Evolutionary conservation across 2,888 invertebrate genomes (phyloP).

Genomic region (Deilephila porcellus): DNA sequence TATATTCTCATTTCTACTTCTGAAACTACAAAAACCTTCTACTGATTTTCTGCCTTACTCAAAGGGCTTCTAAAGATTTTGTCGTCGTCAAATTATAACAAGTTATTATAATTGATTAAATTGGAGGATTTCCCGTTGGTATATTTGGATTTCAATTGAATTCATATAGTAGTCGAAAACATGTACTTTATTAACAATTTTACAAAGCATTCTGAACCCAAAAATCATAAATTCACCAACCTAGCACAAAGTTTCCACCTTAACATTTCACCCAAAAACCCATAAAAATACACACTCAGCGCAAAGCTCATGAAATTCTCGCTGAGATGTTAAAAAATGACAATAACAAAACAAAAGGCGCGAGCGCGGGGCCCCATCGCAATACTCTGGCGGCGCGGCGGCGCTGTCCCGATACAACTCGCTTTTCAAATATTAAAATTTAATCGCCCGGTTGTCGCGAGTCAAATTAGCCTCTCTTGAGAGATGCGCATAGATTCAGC

Average conservation of each 20-base stretch:
- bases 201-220: not conserved
- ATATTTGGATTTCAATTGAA: no score
- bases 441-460: constrained; percentile 85
- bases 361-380: constrained; percentile 68
- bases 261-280: not conserved
- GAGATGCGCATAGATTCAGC: constrained; percentile 64
- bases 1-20: no score
- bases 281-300: not conserved
- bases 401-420: constrained; percentile 63
- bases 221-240: not conserved
- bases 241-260: not conserved
- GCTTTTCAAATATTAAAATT: constrained; percentile 86
- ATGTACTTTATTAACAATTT: not conserved
- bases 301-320: constrained; percentile 23
- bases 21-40: no score
- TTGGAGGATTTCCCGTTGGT: no score
- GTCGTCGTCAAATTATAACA: no score
- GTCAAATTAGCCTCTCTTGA: constrained; percentile 82
- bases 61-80: no score
- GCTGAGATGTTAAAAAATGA: constrained; percentile 46
- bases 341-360: constrained; percentile 67
- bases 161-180: no score
- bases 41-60: no score
- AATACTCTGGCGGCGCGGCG: constrained; percentile 52
- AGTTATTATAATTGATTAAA: no score